phyloP scores from a whole-genome alignment of 2,113 vertebrate species.

The Dicentrarchus labrax region DNA sequence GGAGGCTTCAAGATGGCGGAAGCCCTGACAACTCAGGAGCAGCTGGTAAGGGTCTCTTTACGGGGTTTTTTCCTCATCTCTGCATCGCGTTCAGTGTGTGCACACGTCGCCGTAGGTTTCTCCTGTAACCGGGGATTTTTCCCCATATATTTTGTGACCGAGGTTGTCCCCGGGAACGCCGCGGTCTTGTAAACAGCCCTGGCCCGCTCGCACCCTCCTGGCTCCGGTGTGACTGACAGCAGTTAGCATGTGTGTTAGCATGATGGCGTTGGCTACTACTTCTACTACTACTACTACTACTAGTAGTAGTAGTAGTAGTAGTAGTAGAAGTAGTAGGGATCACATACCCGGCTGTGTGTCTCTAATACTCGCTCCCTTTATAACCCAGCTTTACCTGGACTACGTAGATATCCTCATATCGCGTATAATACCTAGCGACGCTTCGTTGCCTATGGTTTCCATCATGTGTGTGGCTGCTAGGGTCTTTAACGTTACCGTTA shows the following conservation, averaged over 20 bases:
- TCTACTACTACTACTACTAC: too few relatives aligned
- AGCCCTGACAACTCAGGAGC: slow-evolving; percentile 88
- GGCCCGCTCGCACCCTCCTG: slow-evolving; percentile 66
- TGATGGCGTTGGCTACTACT: slow-evolving; percentile 64
- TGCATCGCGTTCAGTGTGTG: neutral
- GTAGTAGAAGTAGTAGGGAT: neutral
- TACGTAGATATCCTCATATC: too few relatives aligned
- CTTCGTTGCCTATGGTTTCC: accelerated
- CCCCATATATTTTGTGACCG: neutral
- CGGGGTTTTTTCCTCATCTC: neutral
- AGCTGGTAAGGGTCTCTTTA: slow-evolving; percentile 83
- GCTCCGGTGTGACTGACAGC: slow-evolving; percentile 78
- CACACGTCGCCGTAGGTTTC: neutral
- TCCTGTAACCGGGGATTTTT: neutral
- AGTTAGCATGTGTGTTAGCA: slow-evolving; percentile 75
- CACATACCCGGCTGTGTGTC: slow-evolving; percentile 41
- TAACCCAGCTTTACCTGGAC: neutral
- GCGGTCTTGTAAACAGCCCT: slow-evolving; percentile 44
- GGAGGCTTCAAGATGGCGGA: slow-evolving; percentile 90
- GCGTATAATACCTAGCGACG: accelerated
- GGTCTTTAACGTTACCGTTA: slow-evolving; percentile 30
- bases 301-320: slow-evolving; percentile 3
- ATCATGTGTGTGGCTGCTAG: neutral
- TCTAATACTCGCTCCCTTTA: neutral
- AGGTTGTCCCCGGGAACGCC: neutral